phyloP scores from a whole-genome alignment of 2,113 vertebrate species.

The Cryptotis parvus region DNA sequence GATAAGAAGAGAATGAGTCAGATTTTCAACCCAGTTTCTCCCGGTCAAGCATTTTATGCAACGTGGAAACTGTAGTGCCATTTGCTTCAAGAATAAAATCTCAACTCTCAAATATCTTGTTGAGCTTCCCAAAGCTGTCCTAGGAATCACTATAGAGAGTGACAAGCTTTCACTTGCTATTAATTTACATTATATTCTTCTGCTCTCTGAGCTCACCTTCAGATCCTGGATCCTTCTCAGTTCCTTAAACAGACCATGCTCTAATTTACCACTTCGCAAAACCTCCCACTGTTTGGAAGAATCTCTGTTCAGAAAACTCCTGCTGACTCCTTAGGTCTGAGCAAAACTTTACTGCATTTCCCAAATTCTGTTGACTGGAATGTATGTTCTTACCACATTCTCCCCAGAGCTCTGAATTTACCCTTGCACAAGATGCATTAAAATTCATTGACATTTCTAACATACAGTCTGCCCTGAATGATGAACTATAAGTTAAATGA shows the following conservation, averaged over 20 bases:
- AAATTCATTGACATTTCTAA: not conserved
- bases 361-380: not conserved
- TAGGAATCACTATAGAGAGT: not conserved
- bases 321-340: conserved; percentile 6
- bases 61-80: not conserved
- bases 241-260: not conserved
- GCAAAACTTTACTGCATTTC: not conserved
- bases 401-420: not conserved
- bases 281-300: conserved; percentile 12
- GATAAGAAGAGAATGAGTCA: not conserved
- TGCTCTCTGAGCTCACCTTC: not conserved
- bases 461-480: not conserved
- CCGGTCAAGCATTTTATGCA: not conserved
- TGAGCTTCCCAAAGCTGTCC: not conserved
- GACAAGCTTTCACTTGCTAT: not conserved
- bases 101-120: not conserved
- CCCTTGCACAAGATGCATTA: not conserved
- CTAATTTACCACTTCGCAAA: not conserved
- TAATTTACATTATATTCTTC: not conserved
- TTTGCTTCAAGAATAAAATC: not conserved
- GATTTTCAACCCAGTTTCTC: not conserved
- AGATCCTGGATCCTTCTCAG: conserved; percentile 25
- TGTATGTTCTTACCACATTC: not conserved
- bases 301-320: not conserved
- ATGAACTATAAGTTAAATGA: not conserved